phyloP scores from a whole-genome alignment of 2,113 vertebrate genomes.

The Pluvialis apricaria region DNA sequence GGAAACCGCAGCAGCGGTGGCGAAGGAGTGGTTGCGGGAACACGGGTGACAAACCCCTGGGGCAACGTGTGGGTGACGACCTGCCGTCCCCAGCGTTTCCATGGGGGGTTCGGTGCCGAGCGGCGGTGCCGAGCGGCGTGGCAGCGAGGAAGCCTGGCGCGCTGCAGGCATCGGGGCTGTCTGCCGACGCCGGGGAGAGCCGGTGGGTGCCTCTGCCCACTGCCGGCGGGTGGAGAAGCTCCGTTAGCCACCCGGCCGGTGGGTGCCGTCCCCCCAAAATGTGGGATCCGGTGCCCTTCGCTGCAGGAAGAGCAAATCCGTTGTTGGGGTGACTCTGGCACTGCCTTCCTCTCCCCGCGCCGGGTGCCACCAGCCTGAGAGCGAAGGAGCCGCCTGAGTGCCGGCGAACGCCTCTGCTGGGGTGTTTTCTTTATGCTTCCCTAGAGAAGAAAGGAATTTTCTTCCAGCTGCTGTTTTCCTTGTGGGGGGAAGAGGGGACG shows the following conservation, averaged over 20 bases:
- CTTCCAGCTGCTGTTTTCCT: not conserved
- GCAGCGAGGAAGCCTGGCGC: not conserved
- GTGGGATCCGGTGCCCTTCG: fast-evolving
- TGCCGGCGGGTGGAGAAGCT: not conserved
- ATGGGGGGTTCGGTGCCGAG: no score
- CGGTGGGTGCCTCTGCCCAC: not conserved
- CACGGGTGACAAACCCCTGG: not conserved
- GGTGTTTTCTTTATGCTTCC: not conserved
- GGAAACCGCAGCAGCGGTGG: no score
- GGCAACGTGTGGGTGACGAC: fast-evolving
- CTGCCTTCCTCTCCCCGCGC: not conserved
- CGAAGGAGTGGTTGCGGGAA: no score
- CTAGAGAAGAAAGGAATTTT: not conserved
- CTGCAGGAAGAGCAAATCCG: not conserved
- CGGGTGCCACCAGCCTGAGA: no score
- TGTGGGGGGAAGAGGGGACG: fast-evolving
- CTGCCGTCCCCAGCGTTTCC: fast-evolving
- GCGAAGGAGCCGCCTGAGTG: not conserved
- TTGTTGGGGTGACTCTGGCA: not conserved
- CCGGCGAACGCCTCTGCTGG: not conserved
- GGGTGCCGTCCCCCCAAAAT: not conserved
- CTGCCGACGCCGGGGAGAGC: not conserved
- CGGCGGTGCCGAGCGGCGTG: no score
- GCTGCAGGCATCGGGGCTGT: no score
- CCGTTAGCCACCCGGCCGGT: not conserved